Evolutionary conservation across 2,113 vertebrate genomes (phyloP), one percentile per base, ranked within the genome.

Genomic region (Muscicapa adusta): DNA sequence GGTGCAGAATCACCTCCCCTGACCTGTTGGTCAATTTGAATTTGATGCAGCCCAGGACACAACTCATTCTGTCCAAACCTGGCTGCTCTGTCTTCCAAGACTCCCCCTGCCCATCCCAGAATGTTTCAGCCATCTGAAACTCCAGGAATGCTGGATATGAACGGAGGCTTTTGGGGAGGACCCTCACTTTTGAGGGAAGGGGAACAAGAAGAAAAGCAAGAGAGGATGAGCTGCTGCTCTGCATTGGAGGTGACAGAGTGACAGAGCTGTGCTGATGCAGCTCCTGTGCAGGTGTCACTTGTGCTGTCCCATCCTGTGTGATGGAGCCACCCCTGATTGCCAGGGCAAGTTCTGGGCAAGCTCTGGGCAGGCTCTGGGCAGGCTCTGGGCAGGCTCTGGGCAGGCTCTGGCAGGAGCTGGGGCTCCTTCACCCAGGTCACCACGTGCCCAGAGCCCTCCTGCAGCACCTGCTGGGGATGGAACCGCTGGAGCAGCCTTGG

Each of bases 291-390:
- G 29, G 28, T 71, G 90, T 12, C 70, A 9, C 50, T 29, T 1
- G 0, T 47, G 42, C 34, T 54, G 43, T 47, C 74, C 38, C 4
- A 0, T 12, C 6, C 24, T 4, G 0, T 10, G 57, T 6, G 45
- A 12, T 1, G 8, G 51, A 67, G 12, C 63, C 70, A 57, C 6
- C 24, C 45, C 70, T 56, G 68, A 5, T 8, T 40, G 53, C 86
- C 11, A 11, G 13, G 43, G 29, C 12, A 29, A 62, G 8, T 10
- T 38, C 38, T 38, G 38, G 38, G 38, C 38, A 38, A 10, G 38
- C 38, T 38, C 38, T 38, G 38, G 38, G 38, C 38, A 38, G 38
- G 38, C 38, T 38, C 38, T 38, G 38, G 38, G 38, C 38, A 38
- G 38, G 38, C 38, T 38, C 10, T 38, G 38, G 38, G 38, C 40